A percentile compares a stretch with the other conserved stretches of the same genome.
Evolutionary conservation across 2,797 vertebrate genomes (phyloP).

Genomic region (Parotocinclus haroldoi): DNA sequence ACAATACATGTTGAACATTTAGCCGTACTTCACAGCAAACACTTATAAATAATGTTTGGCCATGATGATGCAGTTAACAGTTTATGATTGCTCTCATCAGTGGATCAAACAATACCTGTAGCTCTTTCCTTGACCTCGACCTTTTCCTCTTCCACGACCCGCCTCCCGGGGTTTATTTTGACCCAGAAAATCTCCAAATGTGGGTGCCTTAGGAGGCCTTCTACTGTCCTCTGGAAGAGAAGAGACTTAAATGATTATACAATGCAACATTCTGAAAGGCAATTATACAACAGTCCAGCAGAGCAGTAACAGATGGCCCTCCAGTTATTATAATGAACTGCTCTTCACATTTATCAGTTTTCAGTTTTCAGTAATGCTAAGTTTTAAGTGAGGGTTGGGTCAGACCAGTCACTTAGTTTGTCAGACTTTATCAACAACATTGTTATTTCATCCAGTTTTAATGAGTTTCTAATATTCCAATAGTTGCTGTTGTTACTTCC

Average conservation of each 20-base stretch:
- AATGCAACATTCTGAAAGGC: constrained; percentile 11
- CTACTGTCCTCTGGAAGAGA: constrained; percentile 65
- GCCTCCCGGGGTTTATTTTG: constrained; percentile 61
- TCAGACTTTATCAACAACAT: not conserved
- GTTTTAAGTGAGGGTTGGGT: not conserved
- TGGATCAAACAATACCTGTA: constrained; percentile 73
- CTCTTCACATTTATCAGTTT: constrained; percentile 18
- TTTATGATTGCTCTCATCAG: not conserved
- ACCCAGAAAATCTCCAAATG: constrained; percentile 81
- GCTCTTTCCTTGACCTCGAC: constrained; percentile 66
- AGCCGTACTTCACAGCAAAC: too few relatives aligned
- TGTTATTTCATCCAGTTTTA: not conserved
- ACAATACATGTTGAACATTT: too few relatives aligned
- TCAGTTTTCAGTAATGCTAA: constrained; percentile 9
- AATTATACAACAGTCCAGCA: constrained; percentile 13
- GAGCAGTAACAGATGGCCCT: constrained; percentile 30
- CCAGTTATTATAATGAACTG: constrained; percentile 25
- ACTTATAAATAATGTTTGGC: too few relatives aligned
- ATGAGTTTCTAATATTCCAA: too few relatives aligned
- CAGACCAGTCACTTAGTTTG: not conserved
- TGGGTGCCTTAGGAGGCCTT: constrained; percentile 73
- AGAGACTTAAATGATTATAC: constrained; percentile 25
- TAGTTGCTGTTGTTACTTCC: too few relatives aligned
- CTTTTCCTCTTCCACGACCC: constrained; percentile 60
- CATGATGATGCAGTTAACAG: not conserved